Base-by-base conservation (phyloP, 2,888 invertebrate species). In the Hedya salicella region DNA sequence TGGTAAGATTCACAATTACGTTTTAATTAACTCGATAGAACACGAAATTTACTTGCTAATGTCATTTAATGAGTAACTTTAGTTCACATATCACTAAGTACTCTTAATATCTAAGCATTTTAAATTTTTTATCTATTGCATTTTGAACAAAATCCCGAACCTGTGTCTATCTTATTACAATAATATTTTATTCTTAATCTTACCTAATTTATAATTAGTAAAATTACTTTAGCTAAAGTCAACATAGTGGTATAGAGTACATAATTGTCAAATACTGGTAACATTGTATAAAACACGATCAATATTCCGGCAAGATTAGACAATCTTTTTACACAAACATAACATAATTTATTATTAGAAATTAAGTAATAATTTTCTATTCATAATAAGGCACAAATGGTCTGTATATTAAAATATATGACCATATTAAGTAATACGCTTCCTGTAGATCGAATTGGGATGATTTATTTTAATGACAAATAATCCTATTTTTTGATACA, bases 61-160 rank as follows among this genome's bases (percentile, higher is more conserved):
- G 49, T 57, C 56, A 49, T 64, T 57, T 21, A 4, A 36, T 56
- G 54, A 64, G 49, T 50, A 46, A 59, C 21, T 57, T 53, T 56
- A 63, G 40, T 52, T 59, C 14, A 57, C 5, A 52, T 65, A 65
- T 64, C 56, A 57, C 63, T 57, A 42, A 57, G 11, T 36, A 50
- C 25, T 49, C 16, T 36, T 36, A 36, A 39, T 9, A 39, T 16
- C 36, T 36, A 36, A 9, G 4, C 6, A 13, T 36, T 32, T 46
- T n/a, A 40, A 32, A 48, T 42, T 40, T 44, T 36, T 57, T 36
- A 50, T 39, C 36, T 39, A 17, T 52, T 59, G 44, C 59, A 52
- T 46, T 59, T 52, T 46, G 44, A 39, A 11, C 5, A 32, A 16
- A 36, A 42, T 42, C 42, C 36, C 46, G 54, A 25, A 40, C 44